phyloP scores from a whole-genome alignment of 2,888 invertebrate species.

The Leptopterna dolabrata region DNA sequence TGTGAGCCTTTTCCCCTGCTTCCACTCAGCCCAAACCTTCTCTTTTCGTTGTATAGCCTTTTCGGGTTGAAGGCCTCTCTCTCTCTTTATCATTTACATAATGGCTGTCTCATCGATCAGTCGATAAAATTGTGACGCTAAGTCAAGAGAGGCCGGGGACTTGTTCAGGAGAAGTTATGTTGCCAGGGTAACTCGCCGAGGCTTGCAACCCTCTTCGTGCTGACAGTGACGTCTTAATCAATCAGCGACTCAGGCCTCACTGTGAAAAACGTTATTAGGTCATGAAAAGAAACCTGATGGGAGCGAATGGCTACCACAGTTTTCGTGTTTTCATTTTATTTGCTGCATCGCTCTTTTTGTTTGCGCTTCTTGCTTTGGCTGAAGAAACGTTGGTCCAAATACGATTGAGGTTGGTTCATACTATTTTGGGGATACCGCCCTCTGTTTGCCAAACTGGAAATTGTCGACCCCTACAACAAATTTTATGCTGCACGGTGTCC shows the following conservation, averaged over 20 bases:
- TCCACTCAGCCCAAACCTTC: background rate
- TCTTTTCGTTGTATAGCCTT: slow-evolving; percentile 32
- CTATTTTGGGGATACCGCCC: too few species aligned
- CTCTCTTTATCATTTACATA: slow-evolving; percentile 61
- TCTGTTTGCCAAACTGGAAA: too few species aligned
- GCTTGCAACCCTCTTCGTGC: slow-evolving; percentile 1
- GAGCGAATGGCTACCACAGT: background rate
- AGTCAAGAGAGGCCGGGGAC: slow-evolving; percentile 54
- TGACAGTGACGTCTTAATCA: slow-evolving; percentile 53
- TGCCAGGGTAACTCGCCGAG: slow-evolving; percentile 38
- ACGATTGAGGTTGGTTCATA: too few species aligned
- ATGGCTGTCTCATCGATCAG: slow-evolving; percentile 61
- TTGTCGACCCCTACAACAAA: too few species aligned
- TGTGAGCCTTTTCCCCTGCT: background rate
- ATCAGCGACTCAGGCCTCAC: slow-evolving; percentile 30
- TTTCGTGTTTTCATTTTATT: background rate
- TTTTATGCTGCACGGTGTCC: too few species aligned
- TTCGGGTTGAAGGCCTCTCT: slow-evolving; percentile 44
- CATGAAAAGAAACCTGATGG: slow-evolving; percentile 1
- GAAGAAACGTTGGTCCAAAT: too few species aligned
- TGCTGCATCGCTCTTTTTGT: too few species aligned
- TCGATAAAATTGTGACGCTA: slow-evolving; percentile 60
- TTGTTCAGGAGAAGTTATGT: slow-evolving; percentile 48
- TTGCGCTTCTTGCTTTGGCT: too few species aligned
- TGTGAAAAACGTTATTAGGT: slow-evolving; percentile 42